Evolutionary conservation across 2,888 invertebrate species (phyloP), one percentile per base, ranked within the genome.

Genomic region (Hydropsyche betteni): DNA sequence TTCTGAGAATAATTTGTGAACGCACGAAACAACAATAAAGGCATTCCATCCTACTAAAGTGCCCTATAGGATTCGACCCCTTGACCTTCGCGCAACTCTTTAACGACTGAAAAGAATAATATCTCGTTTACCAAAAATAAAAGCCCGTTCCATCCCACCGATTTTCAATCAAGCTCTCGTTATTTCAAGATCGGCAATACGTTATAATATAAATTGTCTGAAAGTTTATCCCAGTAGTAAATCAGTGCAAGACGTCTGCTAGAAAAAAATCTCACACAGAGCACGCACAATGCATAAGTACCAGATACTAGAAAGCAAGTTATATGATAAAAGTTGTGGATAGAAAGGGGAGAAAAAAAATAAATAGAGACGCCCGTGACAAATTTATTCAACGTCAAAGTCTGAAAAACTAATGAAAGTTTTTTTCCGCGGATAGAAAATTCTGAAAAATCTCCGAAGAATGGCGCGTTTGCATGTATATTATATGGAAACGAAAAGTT

Each of bases 361-460:
- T 72, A 72, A 58, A 72, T 58, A 58, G 52, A 70, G 53, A 70
- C 52, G 33, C 69, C 24, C 64, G 64, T 64, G 34, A 64, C 64
- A 64, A 64, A 64, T 64, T 64, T 64, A 64, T 64, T 64, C 64
- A 70, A 70, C 52, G 70, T 70, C 70, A 72, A 72, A 55, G 58
- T 72, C 61, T 38, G 34, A 72, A 72, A 70, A 70, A 70, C 70
- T 70, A 70, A 53, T 70, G 52, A 36, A 72, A 72, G 72, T 72
- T 72, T 72, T 36, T 44, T 14, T 69, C 12, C 44, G 44, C 44
- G 44, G 44, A 44, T 44, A 44, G 44, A 44, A 44, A 44, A 44
- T 44, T 44, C 44, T 44, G 44, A 44, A 44, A 44, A 44, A 16
- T 58, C 16, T 58, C 58, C 58, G 16, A 10, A 44, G 44, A 44